These are phyloP conservation scores for Paraescarpia echinospica DNA, from an alignment of 1,140 invertebrate genomes.

Conservation along the genomic window DNA sequence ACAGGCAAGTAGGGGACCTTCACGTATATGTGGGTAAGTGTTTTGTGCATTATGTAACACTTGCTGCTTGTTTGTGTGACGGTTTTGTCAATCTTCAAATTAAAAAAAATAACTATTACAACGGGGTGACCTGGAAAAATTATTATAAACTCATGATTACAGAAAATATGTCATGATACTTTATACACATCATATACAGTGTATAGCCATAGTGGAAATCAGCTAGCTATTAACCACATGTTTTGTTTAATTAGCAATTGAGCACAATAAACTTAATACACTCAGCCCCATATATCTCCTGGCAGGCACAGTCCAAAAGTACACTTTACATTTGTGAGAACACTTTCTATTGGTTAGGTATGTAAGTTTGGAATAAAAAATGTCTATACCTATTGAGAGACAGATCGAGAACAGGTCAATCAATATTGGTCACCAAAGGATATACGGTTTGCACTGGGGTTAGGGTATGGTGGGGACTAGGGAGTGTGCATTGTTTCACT, in stretches of 20 bases:
- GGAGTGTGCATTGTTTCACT: too few species aligned
- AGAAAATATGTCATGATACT: too few species aligned
- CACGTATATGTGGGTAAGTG: neutral
- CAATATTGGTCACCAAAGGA: neutral
- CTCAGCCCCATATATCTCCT: neutral
- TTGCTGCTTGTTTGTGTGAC: neutral
- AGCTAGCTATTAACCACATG: too few species aligned
- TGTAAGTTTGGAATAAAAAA: neutral
- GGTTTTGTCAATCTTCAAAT: too few species aligned
- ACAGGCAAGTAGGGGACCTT: neutral
- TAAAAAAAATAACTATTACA: too few species aligned
- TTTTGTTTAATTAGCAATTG: neutral
- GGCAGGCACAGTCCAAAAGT: neutral
- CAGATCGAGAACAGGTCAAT: neutral
- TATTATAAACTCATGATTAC: too few species aligned
- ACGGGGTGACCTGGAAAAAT: too few species aligned
- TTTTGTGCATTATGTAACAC: neutral
- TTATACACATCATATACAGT: too few species aligned
- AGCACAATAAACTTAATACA: neutral
- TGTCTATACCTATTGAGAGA: neutral
- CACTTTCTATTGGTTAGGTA: neutral
- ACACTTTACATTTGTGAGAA: neutral
- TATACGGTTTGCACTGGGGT: neutral
- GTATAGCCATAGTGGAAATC: too few species aligned
- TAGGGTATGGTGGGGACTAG: too few species aligned